A percentile compares a stretch with the other conserved stretches of the same genome.
These are phyloP conservation scores for Isurus oxyrinchus DNA, from an alignment of 2,113 vertebrate species.

Conservation along the genomic window DNA sequence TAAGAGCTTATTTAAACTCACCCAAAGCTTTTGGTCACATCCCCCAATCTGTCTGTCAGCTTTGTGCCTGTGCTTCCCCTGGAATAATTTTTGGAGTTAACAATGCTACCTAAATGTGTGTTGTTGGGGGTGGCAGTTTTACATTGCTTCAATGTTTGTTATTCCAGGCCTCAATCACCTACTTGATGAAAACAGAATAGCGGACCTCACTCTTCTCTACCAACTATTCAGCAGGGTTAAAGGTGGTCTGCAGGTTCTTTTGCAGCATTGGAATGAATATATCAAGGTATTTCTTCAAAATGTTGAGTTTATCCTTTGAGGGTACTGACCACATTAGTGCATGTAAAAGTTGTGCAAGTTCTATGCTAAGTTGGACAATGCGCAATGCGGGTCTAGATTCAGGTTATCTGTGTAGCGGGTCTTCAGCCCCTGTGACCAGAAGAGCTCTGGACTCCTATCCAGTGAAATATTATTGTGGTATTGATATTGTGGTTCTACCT, in stretches of 20 bases:
- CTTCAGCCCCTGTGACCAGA: background rate
- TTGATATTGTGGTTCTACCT: background rate
- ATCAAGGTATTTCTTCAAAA: conserved; percentile 60
- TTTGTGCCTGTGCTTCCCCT: background rate
- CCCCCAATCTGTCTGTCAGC: too few species aligned
- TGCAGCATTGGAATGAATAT: conserved; percentile 71
- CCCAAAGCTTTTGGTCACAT: background rate
- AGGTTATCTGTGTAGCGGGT: background rate
- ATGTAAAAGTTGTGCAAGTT: background rate
- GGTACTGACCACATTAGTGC: background rate
- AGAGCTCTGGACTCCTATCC: background rate
- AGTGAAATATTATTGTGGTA: background rate
- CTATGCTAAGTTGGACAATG: too few species aligned
- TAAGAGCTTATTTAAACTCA: background rate
- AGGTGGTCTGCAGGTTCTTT: conserved; percentile 63
- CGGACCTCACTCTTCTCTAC: conserved; percentile 65
- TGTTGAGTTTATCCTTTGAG: background rate
- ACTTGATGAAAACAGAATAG: conserved; percentile 65
- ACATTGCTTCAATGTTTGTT: background rate
- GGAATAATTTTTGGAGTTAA: background rate
- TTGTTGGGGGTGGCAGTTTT: background rate
- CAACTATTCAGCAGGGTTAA: conserved; percentile 69
- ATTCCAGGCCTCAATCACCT: conserved; percentile 64
- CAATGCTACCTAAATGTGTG: background rate
- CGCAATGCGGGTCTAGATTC: background rate